phyloP scores from a whole-genome alignment of 2,797 vertebrate genomes.

The Molothrus aeneus region DNA sequence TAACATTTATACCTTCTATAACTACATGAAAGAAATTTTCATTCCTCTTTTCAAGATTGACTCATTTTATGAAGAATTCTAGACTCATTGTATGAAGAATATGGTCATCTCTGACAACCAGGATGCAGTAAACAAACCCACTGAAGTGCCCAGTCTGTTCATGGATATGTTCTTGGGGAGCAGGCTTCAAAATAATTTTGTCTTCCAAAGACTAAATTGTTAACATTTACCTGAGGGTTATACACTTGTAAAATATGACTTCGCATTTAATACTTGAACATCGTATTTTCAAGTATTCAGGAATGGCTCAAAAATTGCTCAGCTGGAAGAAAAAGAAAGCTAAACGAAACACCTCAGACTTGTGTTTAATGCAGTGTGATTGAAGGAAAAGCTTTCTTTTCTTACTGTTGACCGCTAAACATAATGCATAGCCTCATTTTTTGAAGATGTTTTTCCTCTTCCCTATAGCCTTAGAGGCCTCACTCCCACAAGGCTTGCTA shows the following conservation, averaged over 20 bases:
- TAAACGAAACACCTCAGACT: background rate
- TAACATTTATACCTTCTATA: background rate
- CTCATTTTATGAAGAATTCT: constrained; percentile 46
- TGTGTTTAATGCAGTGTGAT: background rate
- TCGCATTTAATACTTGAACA: constrained; percentile 43
- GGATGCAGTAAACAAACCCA: constrained; percentile 56
- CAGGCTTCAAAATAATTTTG: constrained; percentile 64
- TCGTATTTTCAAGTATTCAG: constrained; percentile 34
- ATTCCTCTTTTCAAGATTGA: background rate
- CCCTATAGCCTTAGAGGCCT: background rate
- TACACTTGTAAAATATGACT: constrained; percentile 33
- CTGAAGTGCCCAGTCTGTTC: constrained; percentile 69
- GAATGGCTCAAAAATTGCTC: constrained; percentile 55
- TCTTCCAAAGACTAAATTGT: constrained; percentile 34
- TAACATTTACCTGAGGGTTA: constrained; percentile 55
- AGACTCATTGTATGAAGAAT: constrained; percentile 52
- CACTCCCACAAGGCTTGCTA: background rate
- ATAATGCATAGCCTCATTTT: background rate
- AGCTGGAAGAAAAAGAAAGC: constrained; percentile 33
- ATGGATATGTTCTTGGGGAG: constrained; percentile 39
- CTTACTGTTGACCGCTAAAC: background rate
- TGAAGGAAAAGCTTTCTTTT: constrained; percentile 3
- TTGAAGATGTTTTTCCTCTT: background rate
- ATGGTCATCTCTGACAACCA: background rate
- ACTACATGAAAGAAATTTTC: background rate